Evolutionary conservation across 2,113 vertebrate genomes (phyloP), one percentile per base, ranked within the genome.

Genomic region (Tachuris rubrigastra): DNA sequence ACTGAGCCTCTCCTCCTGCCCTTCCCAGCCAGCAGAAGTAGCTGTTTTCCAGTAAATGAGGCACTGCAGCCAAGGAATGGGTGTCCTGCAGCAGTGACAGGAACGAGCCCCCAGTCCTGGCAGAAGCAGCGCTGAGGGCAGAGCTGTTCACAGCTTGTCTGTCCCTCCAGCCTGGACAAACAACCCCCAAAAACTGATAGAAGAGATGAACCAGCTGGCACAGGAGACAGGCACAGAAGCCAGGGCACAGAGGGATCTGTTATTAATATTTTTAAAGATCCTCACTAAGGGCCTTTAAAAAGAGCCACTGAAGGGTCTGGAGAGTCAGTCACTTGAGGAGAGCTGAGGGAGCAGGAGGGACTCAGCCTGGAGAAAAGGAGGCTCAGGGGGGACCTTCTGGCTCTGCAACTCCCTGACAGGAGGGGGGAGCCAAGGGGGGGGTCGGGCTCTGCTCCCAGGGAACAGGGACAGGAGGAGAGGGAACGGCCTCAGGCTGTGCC

Each of bases 61-160:
- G 1, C 6, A 2, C 21, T 24, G 13, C 49, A 52, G 27, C 41
- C 59, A 20, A 44, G 58, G 33, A 21, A 8, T 0, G 2, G 14
- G 10, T n/a, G 31, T 33, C 17, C 31, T 56, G 31, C 55, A 56
- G 31, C 31, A 19, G 27, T 3, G 3, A 28, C 31, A 37, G 49
- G 30, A n/a, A 10, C 5, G 4, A 1, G 39, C 31, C 56, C 8
- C 6, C 46, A 27, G 11, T 33, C 46, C 46, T 47, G 3, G 33
- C 52, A 35, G 41, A 31, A 11, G 41, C 0, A 56, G 7, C 12
- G 12, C 49, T 19, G 4, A 21, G 1, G 46, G 56, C 39, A 47
- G 12, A 8, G 58, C 75, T 46, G 8, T 4, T 17, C 25, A 5
- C 27, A 6, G 50, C 6, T 9, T 1, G 5, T 1, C 18, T 30